A percentile compares a stretch with the other conserved stretches of the same genome.
phyloP scores from a whole-genome alignment of 2,113 vertebrate genomes.

The Rhizomys pruinosus region DNA sequence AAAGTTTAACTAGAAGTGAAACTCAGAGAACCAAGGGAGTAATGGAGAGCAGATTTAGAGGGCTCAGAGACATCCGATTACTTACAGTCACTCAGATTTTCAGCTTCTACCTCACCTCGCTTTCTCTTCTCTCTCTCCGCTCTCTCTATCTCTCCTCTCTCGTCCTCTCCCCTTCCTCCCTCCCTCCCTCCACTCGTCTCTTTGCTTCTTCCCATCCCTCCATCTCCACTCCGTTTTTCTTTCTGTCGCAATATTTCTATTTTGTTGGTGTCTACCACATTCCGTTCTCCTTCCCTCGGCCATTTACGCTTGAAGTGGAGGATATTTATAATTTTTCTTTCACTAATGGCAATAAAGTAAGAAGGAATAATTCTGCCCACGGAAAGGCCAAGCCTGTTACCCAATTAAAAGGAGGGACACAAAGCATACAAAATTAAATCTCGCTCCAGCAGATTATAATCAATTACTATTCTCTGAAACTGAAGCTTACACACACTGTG shows the following conservation, averaged over 20 bases:
- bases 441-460: not conserved
- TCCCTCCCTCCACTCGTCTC: not conserved
- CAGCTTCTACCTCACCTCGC: no score
- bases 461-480: not conserved
- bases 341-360: not conserved
- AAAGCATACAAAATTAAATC: not conserved
- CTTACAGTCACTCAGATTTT: not conserved
- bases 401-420: not conserved
- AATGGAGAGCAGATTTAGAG: not conserved
- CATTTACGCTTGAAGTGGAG: not conserved
- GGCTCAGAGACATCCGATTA: not conserved
- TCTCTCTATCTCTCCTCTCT: no score
- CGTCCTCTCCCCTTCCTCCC: no score
- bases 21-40: not conserved
- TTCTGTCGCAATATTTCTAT: no score
- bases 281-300: not conserved
- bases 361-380: not conserved
- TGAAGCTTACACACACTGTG: not conserved
- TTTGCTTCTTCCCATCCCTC: no score
- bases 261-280: no score
- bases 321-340: not conserved
- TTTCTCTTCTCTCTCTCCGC: not conserved
- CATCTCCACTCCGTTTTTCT: no score
- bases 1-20: not conserved
- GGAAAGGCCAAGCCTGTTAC: not conserved